Base-by-base conservation (phyloP, 2,888 invertebrate species). In the Gari tellinella region DNA sequence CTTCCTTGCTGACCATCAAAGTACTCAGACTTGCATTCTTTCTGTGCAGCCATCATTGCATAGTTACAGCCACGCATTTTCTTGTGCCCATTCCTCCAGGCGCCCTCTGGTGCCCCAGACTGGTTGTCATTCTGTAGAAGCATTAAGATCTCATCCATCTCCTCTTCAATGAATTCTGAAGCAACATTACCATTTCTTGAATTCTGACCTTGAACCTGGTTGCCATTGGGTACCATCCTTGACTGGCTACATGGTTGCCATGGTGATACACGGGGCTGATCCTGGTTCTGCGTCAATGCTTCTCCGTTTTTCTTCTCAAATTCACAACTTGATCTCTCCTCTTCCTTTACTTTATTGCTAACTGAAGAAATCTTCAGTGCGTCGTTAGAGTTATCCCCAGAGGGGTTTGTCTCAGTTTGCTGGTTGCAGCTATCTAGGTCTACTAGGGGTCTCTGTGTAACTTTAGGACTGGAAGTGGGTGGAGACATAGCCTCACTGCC, bases 141-240 rank as follows among this genome's bases (percentile, higher is more conserved):
- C 72, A 72, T 79, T 48, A 84, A 61, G n/a, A 84, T 81, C 19
- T 84, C 83, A 56, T 84, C 83, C 83, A 84, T 84, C 40, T 82
- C 82, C 40, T 84, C 83, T 26, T 83, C 83, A n/a, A 72, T 74
- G 25, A 79, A 79, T 26, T 74, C 72, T 15, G 66, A 43, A 10
- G 73, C 46, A 15, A 70, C 41, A 2, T 63, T 37, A 51, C 48
- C 53, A 46, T 62, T 69, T 23, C 49, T 45, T 12, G 40, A 40
- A 15, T 15, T 31, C n/a, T 26, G 17, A 21, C 19, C 45, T 31
- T 65, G 69, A 8, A 23, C 43, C 21, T 37, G 56, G 48, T 26
- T 48, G 41, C 15, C 46, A 21, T 40, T 21, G 45, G 38, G 23
- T 17, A 23, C 38, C 52, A 51, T 49, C 14, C 26, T 14, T n/a